Evolutionary conservation across 2,888 invertebrate genomes (phyloP).

Genomic region (Xanthorhoe spadicearia): DNA sequence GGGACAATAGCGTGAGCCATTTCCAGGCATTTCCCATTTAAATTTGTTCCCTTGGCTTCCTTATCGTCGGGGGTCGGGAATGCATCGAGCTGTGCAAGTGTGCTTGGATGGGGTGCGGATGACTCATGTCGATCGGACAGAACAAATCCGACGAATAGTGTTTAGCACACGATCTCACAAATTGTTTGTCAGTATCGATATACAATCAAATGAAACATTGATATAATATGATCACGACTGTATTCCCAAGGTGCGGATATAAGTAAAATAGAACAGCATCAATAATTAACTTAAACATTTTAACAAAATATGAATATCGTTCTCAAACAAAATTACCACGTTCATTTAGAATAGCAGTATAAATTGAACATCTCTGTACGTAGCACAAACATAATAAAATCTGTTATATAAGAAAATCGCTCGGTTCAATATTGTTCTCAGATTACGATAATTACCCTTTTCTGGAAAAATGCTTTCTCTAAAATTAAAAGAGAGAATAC

Average conservation of each 20-base stretch:
- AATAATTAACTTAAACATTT: no score
- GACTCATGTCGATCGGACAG: slow-evolving; percentile 51
- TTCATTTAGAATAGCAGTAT: neutral
- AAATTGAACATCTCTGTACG: neutral
- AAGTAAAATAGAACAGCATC: no score
- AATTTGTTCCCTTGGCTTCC: slow-evolving; percentile 76
- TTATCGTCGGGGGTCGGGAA: slow-evolving; percentile 65
- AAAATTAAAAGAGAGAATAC: slow-evolving; percentile 21
- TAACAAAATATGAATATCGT: neutral
- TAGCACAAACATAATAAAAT: neutral
- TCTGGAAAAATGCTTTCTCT: slow-evolving; percentile 20
- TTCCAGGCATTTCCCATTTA: slow-evolving; percentile 81
- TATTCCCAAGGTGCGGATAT: no score
- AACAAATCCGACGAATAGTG: slow-evolving; percentile 32
- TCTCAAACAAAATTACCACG: neutral
- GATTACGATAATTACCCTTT: slow-evolving; percentile 20
- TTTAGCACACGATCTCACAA: slow-evolving; percentile 9
- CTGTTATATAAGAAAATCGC: slow-evolving; percentile 1
- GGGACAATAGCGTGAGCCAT: slow-evolving; percentile 79
- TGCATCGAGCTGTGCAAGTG: slow-evolving; percentile 46
- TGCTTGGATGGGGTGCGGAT: slow-evolving; percentile 51
- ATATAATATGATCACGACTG: neutral
- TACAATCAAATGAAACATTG: neutral
- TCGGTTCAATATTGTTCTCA: slow-evolving; percentile 3
- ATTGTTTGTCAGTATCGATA: neutral